Evolutionary conservation across 2,113 vertebrate genomes (phyloP), one percentile per base, ranked within the genome.

Genomic region (Helogale parvula): DNA sequence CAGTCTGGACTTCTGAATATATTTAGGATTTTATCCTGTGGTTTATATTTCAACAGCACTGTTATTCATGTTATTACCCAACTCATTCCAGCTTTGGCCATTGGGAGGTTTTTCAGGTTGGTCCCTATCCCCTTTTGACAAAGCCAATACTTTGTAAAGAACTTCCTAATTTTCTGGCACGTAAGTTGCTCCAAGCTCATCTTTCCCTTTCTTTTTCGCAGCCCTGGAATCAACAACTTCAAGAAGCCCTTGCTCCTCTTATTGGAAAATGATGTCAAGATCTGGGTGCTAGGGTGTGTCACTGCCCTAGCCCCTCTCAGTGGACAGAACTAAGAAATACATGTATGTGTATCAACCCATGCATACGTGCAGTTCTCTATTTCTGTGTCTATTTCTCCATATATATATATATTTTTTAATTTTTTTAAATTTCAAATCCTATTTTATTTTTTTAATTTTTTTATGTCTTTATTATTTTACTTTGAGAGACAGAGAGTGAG

Each of bases 11-110:
- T 83, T 69, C 66, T n/a, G n/a, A 27, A 13, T 76, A 85, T 41
- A 88, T 50, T 94, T 88, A 57, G 54, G 21, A 88, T 88, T 92
- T 92, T 76, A 69, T 71, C 41, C 65, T 69, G 13, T 41, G 10
- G 35, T 74, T 81, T 92, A 85, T 92, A 80, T 81, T 86, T 87
- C 17, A 93, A 47, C 83, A 81, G 47, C 76, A 74, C 35, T 83
- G 16, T 52, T 68, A 68, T 63, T 96, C n/a, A 96, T 83, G 95
- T 71, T 89, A 1, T 71, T n/a, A 7, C 15, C 66, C 38, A 82
- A 71, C 68, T 60, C 88, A 45, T 5, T 84, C n/a, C n/a, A n/a
- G n/a, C n/a, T n/a, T n/a, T n/a, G n/a, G n/a, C n/a, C n/a, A n/a
- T n/a, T n/a, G n/a, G n/a, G n/a, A n/a, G 3, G 1, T 86, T 80